A percentile compares a stretch with the other conserved stretches of the same genome.
Conservation (phyloP, 2,797 vertebrate species). For the Mustela erminea region DNA sequence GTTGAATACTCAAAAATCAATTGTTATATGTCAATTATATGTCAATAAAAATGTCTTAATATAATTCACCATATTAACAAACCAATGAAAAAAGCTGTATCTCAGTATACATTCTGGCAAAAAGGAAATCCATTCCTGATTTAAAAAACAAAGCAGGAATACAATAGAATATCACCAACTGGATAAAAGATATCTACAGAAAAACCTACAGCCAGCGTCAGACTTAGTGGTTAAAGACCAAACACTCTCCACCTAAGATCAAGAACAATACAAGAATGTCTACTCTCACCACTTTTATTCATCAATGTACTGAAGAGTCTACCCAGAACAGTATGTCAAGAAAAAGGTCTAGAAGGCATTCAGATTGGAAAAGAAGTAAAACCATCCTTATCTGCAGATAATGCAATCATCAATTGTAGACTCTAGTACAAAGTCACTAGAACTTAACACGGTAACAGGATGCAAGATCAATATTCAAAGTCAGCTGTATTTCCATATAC, state of each 20-base stretch:
- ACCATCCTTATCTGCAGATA: neutral
- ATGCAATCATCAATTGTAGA: neutral
- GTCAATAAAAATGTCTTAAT: neutral
- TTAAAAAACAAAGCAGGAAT: neutral
- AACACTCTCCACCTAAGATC: neutral
- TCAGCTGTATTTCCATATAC: neutral
- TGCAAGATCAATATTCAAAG: slow-evolving; percentile 38
- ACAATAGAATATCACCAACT: slow-evolving; percentile 6
- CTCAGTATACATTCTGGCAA: neutral
- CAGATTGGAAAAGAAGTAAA: neutral
- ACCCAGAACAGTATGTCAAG: neutral
- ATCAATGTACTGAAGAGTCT: neutral
- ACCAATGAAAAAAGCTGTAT: slow-evolving; percentile 3
- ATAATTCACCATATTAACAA: neutral
- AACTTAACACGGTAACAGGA: neutral
- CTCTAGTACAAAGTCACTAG: neutral
- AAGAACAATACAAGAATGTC: neutral
- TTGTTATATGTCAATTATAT: neutral
- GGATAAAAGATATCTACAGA: neutral
- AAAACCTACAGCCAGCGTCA: neutral
- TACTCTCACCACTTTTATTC: neutral
- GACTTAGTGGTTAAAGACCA: neutral
- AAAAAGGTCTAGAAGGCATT: neutral
- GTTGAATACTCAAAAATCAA: neutral
- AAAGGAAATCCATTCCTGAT: slow-evolving; percentile 26